Evolutionary conservation across 2,888 invertebrate genomes (phyloP).

Genomic region (Eudasyphora cyanicolor): DNA sequence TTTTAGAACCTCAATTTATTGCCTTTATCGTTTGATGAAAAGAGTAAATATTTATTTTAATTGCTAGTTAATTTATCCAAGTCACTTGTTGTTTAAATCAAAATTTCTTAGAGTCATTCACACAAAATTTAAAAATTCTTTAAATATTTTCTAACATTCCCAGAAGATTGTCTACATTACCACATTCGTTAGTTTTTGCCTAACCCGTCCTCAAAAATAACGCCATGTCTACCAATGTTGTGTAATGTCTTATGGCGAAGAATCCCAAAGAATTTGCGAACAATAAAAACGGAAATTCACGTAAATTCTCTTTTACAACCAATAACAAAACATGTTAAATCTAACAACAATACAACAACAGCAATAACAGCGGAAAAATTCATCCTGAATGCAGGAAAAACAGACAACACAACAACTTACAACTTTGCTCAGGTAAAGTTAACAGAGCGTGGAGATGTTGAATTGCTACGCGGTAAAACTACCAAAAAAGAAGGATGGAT

Average conservation of each 20-base stretch:
- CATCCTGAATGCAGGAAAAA: background rate
- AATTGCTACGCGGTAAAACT: conserved; percentile 46
- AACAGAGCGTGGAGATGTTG: conserved; percentile 41
- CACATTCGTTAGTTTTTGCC: background rate
- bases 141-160: background rate
- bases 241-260: background rate
- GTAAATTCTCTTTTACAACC: conserved; percentile 59
- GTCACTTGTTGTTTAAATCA: too few relatives aligned
- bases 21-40: too few relatives aligned
- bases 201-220: too few relatives aligned
- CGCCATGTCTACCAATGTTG: conserved; percentile 7
- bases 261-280: conserved; percentile 31
- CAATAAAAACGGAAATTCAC: conserved; percentile 63
- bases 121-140: background rate
- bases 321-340: conserved; percentile 61
- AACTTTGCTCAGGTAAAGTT: conserved; percentile 47
- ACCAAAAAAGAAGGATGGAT: background rate
- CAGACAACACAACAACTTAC: background rate
- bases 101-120: too few relatives aligned
- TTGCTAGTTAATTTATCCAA: too few relatives aligned
- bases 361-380: conserved; percentile 23
- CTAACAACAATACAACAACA: conserved; percentile 52
- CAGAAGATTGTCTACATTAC: background rate
- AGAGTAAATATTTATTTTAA: too few relatives aligned
- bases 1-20: too few relatives aligned